Percentiles rank a stretch among this genome's conserved stretches.
Evolutionary conservation across 2,113 vertebrate species (phyloP).

Genomic region (Nyctereutes procyonoides): DNA sequence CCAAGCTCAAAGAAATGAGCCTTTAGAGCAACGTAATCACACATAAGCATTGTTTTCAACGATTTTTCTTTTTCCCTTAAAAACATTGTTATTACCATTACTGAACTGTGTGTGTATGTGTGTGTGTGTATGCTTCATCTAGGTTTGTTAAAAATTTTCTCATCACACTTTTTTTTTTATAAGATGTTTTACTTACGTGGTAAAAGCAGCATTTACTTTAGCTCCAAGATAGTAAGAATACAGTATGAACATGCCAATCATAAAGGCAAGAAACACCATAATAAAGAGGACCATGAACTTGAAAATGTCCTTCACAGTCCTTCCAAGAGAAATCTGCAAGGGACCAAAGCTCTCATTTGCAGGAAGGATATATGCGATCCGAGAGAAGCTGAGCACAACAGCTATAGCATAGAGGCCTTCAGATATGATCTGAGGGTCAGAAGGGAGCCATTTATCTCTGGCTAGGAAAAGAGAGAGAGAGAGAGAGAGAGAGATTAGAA

Average conservation of each 20-base stretch:
- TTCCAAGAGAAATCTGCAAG: conserved; percentile 94
- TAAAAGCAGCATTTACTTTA: conserved; percentile 94
- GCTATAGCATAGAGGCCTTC: conserved; percentile 95
- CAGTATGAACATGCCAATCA: conserved; percentile 97
- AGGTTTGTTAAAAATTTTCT: not conserved
- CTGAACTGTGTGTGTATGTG: not conserved
- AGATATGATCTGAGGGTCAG: conserved; percentile 95
- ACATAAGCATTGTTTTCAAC: not conserved
- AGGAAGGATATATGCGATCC: conserved; percentile 94
- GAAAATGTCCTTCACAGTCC: conserved; percentile 96
- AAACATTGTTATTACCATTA: not conserved
- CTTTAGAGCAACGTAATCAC: not conserved
- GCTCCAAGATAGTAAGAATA: conserved; percentile 96
- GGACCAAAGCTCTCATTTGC: conserved; percentile 96
- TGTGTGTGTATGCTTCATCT: not conserved
- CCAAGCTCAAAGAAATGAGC: not conserved
- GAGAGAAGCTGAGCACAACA: conserved; percentile 94
- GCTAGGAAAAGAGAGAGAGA: conserved; percentile 82
- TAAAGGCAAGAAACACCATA: conserved; percentile 96
- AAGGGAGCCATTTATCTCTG: conserved; percentile 95
- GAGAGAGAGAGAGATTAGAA: conserved; percentile 33
- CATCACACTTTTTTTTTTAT: not conserved
- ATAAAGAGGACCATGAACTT: conserved; percentile 97
- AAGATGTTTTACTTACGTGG: conserved; percentile 90
- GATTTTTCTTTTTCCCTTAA: not conserved